phyloP scores from a whole-genome alignment of 2,888 invertebrate genomes.

The Ennomos erosarius region DNA sequence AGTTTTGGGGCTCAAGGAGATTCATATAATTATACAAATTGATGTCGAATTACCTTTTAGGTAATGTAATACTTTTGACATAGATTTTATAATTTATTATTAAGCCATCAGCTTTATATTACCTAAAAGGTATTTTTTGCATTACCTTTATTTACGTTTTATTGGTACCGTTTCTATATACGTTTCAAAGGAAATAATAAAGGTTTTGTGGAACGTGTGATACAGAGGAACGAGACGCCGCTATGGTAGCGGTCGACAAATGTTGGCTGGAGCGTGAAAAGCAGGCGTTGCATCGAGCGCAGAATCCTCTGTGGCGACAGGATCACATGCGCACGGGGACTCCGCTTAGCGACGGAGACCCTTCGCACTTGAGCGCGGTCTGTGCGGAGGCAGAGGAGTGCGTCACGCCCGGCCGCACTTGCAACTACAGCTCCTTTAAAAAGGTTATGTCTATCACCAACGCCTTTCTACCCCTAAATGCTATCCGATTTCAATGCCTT shows the following conservation, averaged over 20 bases:
- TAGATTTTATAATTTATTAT: too few relatives aligned
- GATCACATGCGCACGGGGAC: conserved; percentile 54
- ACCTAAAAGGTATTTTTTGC: too few relatives aligned
- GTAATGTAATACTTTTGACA: too few relatives aligned
- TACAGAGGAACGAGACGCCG: conserved; percentile 88
- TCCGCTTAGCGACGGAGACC: conserved; percentile 73
- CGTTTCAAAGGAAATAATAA: neutral
- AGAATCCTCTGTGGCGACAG: conserved; percentile 62
- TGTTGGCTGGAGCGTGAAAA: conserved; percentile 89
- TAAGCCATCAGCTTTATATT: too few relatives aligned
- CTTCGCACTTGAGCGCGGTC: conserved; percentile 57
- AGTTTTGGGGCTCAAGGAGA: too few relatives aligned
- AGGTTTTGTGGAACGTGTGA: too few relatives aligned
- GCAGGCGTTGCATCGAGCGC: conserved; percentile 58
- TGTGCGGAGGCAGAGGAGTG: conserved; percentile 89
- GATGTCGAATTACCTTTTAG: too few relatives aligned
- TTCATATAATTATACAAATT: too few relatives aligned
- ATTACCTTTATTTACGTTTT: too few relatives aligned
- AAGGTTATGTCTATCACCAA: conserved; percentile 47
- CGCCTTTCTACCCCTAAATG: too few relatives aligned
- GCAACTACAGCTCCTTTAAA: conserved; percentile 57
- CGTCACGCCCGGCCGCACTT: conserved; percentile 78
- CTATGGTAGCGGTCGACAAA: conserved; percentile 89
- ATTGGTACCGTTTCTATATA: too few relatives aligned
- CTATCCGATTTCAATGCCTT: too few relatives aligned